Base-by-base conservation (phyloP, 2,113 vertebrate genomes). In the Ceyx margarethae region DNA sequence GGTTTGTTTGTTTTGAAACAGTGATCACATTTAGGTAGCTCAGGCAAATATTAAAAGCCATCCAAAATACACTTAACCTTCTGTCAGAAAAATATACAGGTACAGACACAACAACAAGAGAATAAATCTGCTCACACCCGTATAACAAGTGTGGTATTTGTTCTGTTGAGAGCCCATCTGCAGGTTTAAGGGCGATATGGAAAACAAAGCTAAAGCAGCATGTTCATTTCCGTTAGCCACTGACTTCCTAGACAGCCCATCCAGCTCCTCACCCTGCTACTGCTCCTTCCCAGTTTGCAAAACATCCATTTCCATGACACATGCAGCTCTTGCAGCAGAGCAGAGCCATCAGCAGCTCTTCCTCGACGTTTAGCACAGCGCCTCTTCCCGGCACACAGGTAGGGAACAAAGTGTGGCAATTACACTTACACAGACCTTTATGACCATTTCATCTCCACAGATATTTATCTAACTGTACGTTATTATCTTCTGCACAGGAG, bases 261-360 rank as follows among this genome's bases (percentile, higher is more conserved):
- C 76, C 72, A 76, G 81, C 58, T 80, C 13, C 62, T 72, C 21
- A 60, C 72, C 50, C 61, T 86, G 91, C 81, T 87, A 71, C 68
- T 94, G 81, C 62, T 92, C 88, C 68, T 81, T 90, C 75, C 76
- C 65, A 77, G 56, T 64, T 92, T 81, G 60, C 69, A 91, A 85
- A 92, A 37, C 62, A 78, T 15, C 68, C 56, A 77, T 74, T 90
- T 88, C 45, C 74, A n/a, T 79, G 91, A 80, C 79, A 65, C 15
- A 73, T 37, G 51, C 89, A 43, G 62, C 72, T 78, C 81, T 74
- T 91, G 57, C 19, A 80, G 45, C 48, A 53, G n/a, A 91, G 81
- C 74, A 37, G 37, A 37, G 37, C 37, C 37, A 37, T 37, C 37
- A 37, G 37, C 37, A 37, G 37, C 37, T 37, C 37, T 37, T 37